A percentile compares a stretch with the other conserved stretches of the same genome.
phyloP scores from a whole-genome alignment of 2,113 vertebrate genomes.

The Microcebus murinus region DNA sequence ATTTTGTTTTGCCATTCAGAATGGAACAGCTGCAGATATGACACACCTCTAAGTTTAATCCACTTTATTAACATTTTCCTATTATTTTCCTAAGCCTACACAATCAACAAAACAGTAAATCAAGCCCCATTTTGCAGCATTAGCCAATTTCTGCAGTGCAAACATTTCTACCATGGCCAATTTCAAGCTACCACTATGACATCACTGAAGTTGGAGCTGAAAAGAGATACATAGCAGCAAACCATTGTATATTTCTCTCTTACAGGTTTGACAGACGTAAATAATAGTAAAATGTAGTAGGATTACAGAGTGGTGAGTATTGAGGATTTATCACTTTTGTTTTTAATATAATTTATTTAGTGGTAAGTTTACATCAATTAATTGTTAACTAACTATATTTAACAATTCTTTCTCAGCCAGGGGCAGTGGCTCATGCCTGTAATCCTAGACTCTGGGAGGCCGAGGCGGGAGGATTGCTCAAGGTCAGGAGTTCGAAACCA shows the following conservation, averaged over 20 bases:
- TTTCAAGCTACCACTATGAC: not conserved
- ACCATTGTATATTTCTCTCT: not conserved
- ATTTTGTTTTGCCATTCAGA: not conserved
- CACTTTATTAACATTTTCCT: not conserved
- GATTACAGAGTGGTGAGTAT: not conserved
- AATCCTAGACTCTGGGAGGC: too few species aligned
- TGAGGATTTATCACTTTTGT: not conserved
- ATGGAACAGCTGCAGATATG: not conserved
- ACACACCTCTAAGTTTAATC: not conserved
- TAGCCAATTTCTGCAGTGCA: not conserved
- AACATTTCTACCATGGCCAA: not conserved
- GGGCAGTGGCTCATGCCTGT: too few species aligned
- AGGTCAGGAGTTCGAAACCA: too few species aligned
- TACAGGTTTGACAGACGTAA: not conserved
- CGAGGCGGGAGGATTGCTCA: too few species aligned
- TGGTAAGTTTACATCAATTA: not conserved
- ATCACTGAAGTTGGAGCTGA: not conserved
- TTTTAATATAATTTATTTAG: not conserved
- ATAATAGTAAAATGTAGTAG: not conserved
- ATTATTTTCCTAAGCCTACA: not conserved
- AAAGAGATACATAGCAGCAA: too few species aligned
- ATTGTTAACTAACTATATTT: not conserved
- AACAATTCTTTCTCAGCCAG: not conserved
- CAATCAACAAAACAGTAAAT: not conserved
- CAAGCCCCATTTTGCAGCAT: not conserved